phyloP scores from a whole-genome alignment of 2,797 vertebrate species.

The Thaleichthys pacificus region DNA sequence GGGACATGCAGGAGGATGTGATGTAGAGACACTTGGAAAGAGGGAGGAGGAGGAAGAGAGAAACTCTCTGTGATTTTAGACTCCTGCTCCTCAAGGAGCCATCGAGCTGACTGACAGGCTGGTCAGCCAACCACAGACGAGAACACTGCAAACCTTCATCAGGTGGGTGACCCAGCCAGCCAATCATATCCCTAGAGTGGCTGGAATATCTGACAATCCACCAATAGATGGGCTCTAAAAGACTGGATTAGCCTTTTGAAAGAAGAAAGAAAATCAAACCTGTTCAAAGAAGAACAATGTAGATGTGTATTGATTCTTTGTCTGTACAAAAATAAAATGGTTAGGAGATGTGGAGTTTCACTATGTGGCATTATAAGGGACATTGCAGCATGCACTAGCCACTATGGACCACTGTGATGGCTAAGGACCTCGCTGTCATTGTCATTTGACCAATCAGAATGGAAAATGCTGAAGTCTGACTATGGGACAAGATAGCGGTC shows the following conservation, averaged over 20 bases:
- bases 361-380: constrained; percentile 45
- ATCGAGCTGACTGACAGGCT: not conserved
- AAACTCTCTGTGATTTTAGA: not conserved
- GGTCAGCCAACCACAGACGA: constrained; percentile 4
- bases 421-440: constrained; percentile 41
- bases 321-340: constrained; percentile 69
- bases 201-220: constrained; percentile 28
- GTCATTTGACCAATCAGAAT: constrained; percentile 58
- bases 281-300: constrained; percentile 7
- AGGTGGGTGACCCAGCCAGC: constrained; percentile 15
- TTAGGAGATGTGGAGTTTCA: constrained; percentile 56
- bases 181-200: constrained; percentile 4
- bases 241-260: constrained; percentile 41
- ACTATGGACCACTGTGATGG: constrained; percentile 58
- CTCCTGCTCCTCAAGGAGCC: not conserved
- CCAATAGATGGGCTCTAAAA: constrained; percentile 20
- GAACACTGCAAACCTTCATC: constrained; percentile 4
- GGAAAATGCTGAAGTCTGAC: constrained; percentile 29
- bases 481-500: constrained; percentile 41
- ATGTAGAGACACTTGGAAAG: not conserved
- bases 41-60: not conserved
- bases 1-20: not conserved
- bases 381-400: constrained; percentile 61
- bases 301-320: constrained; percentile 64
- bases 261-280: constrained; percentile 20